Conservation (phyloP, 2,797 vertebrate genomes). For the Decapterus maruadsi region DNA sequence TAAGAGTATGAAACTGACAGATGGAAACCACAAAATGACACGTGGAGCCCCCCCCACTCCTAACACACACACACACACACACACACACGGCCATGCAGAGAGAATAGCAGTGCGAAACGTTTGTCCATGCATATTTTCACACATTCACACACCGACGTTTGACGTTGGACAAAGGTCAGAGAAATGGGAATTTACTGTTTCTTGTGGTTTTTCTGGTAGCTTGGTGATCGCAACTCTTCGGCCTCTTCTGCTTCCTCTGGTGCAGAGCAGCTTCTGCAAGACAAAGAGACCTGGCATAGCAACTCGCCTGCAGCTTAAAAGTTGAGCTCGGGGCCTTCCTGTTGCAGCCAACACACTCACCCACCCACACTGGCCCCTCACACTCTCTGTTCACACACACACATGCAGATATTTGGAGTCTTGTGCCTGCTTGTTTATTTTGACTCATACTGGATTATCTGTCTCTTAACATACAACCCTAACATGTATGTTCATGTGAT, state of each 20-base stretch:
- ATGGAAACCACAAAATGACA: slow-evolving; percentile 46
- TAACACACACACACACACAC: not conserved
- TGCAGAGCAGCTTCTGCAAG: slow-evolving; percentile 84
- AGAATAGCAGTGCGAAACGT: slow-evolving; percentile 13
- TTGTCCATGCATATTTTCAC: not conserved
- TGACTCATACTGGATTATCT: not conserved
- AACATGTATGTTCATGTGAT: not conserved
- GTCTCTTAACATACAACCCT: not conserved
- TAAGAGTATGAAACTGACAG: slow-evolving; percentile 33
- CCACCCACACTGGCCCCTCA: not conserved
- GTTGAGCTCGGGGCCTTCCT: not conserved
- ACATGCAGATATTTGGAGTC: not conserved
- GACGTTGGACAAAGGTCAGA: slow-evolving; percentile 14
- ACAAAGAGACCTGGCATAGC: slow-evolving; percentile 22
- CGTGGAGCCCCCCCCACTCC: not conserved
- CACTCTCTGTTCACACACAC: not conserved
- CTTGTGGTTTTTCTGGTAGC: slow-evolving; percentile 84
- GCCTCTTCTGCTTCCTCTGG: slow-evolving; percentile 86
- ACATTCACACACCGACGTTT: slow-evolving; percentile 33
- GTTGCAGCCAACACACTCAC: not conserved
- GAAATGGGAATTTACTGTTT: slow-evolving; percentile 80
- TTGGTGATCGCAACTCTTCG: slow-evolving; percentile 78
- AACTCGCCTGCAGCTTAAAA: not conserved
- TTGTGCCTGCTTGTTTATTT: not conserved
- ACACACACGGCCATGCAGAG: slow-evolving; percentile 3